Evolutionary conservation across 1,140 invertebrate genomes (phyloP).

Genomic region (Neoseiulus cucumeris): DNA sequence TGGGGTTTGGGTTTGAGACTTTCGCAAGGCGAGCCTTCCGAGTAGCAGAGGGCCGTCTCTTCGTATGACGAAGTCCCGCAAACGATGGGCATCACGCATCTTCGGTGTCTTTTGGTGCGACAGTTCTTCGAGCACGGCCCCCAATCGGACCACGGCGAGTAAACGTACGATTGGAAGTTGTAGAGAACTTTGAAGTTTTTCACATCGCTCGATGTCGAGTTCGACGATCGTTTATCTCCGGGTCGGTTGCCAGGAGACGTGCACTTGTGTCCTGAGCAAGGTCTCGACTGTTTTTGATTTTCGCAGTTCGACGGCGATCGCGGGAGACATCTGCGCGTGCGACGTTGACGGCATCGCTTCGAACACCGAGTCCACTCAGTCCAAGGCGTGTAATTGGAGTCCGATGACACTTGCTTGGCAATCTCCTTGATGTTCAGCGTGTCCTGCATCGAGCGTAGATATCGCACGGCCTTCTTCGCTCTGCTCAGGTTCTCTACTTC

Average conservation of each 20-base stretch:
- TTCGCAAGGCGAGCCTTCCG: slow-evolving; percentile 53
- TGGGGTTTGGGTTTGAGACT: slow-evolving; percentile 34
- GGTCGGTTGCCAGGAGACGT: not conserved
- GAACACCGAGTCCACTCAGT: not conserved
- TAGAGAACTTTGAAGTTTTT: slow-evolving; percentile 24
- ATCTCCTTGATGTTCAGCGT: too few relatives aligned
- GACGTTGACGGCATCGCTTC: not conserved
- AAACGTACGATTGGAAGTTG: slow-evolving; percentile 28
- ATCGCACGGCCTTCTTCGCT: too few relatives aligned
- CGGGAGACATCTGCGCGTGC: not conserved
- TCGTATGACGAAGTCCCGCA: slow-evolving; percentile 51
- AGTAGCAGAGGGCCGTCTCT: slow-evolving; percentile 63
- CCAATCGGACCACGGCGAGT: slow-evolving; percentile 41
- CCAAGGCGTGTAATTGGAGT: not conserved
- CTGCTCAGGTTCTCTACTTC: too few relatives aligned
- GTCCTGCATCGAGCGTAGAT: too few relatives aligned
- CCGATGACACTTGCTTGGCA: too few relatives aligned
- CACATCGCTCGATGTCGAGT: slow-evolving; percentile 17
- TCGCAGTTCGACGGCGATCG: not conserved
- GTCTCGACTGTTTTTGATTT: not conserved
- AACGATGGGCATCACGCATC: slow-evolving; percentile 46
- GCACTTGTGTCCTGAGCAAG: not conserved
- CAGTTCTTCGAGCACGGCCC: slow-evolving; percentile 37
- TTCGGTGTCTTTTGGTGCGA: slow-evolving; percentile 39
- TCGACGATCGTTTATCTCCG: not conserved